Percentiles rank a stretch among this genome's conserved stretches.
These are phyloP conservation scores for Dicyrtoma fusca DNA, from an alignment of 2,888 invertebrate genomes.

Conservation along the genomic window DNA sequence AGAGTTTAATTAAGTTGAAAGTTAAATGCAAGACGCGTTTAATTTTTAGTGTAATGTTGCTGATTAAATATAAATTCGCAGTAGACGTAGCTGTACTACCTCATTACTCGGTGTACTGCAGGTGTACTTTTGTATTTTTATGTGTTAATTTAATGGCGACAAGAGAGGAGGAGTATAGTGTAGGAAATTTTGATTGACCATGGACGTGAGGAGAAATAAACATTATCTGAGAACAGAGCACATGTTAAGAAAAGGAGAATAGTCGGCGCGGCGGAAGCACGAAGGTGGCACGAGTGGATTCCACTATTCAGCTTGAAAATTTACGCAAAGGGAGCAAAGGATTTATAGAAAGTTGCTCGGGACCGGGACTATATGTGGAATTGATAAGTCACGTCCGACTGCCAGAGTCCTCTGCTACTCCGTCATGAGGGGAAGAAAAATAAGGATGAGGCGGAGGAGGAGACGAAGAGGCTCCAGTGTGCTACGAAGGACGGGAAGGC, in stretches of 20 bases:
- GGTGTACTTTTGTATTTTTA: too few relatives aligned
- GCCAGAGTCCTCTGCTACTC: too few relatives aligned
- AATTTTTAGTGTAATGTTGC: not conserved
- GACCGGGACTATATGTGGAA: slow-evolving; percentile 23
- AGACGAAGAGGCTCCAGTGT: slow-evolving; percentile 24
- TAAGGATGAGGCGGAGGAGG: not conserved
- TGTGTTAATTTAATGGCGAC: too few relatives aligned
- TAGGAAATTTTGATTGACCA: slow-evolving; percentile 35
- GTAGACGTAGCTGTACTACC: not conserved
- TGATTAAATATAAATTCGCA: not conserved
- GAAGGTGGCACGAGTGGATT: not conserved
- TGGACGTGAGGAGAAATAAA: slow-evolving; percentile 32
- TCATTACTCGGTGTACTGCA: too few relatives aligned
- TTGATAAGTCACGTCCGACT: slow-evolving; percentile 34
- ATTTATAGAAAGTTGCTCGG: slow-evolving; percentile 8
- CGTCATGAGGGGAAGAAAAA: not conserved
- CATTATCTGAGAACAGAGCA: slow-evolving; percentile 5
- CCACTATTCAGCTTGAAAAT: slow-evolving; percentile 11
- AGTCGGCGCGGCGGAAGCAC: not conserved
- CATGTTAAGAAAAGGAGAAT: too few relatives aligned
- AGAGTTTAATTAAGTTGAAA: not conserved
- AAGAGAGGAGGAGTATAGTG: slow-evolving; percentile 4
- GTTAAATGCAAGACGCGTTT: not conserved
- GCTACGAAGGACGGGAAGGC: not conserved
- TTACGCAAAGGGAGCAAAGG: slow-evolving; percentile 8